Percentiles rank a stretch among this genome's conserved stretches.
These are phyloP conservation scores for Deilephila porcellus DNA, from an alignment of 2,888 invertebrate genomes.

Conservation along the genomic window DNA sequence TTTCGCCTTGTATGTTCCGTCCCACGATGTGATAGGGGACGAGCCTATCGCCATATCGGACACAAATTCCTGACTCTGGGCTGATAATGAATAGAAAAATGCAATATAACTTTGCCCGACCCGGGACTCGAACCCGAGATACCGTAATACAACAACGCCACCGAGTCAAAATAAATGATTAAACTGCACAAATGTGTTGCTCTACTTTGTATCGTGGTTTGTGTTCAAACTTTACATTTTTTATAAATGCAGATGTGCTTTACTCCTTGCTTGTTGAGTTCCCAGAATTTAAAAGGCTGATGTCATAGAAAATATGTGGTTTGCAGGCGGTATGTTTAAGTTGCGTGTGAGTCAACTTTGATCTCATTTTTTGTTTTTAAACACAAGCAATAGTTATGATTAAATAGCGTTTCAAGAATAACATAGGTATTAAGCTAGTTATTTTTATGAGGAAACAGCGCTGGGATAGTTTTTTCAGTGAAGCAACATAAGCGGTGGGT, in stretches of 20 bases:
- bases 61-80: no score
- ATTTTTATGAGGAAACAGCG: no score
- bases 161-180: no score
- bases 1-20: no score
- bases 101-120: no score
- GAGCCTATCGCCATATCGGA: no score
- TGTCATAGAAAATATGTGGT: slow-evolving; percentile 1
- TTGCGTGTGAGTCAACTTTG: background rate
- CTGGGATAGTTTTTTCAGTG: background rate
- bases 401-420: background rate
- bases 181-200: no score
- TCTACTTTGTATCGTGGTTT: background rate
- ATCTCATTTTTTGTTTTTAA: background rate
- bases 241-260: slow-evolving; percentile 17
- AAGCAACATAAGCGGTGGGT: background rate
- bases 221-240: background rate
- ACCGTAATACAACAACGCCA: no score
- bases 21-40: no score
- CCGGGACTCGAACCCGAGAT: no score
- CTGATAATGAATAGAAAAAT: no score
- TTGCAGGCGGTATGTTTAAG: background rate
- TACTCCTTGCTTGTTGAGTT: slow-evolving; percentile 1
- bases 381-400: no score
- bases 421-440: background rate
- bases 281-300: background rate